Conservation (phyloP, 2,888 invertebrate species). For the Callinectes sapidus region DNA sequence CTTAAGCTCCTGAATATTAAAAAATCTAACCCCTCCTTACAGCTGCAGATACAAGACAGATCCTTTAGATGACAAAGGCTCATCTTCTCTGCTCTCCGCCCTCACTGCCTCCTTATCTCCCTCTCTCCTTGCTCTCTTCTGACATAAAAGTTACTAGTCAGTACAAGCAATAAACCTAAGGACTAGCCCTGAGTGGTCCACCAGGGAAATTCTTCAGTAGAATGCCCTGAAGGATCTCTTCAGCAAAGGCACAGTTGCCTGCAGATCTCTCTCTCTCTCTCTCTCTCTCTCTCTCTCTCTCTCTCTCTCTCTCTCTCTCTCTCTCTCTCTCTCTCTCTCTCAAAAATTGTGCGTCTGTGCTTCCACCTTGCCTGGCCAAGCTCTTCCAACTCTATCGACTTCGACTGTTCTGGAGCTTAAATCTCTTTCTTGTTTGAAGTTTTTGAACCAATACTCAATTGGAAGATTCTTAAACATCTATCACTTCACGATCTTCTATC, state of each 20-base stretch:
- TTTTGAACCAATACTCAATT: too few relatives aligned
- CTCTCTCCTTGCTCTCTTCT: not conserved
- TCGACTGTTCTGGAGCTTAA: too few relatives aligned
- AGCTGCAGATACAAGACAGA: not conserved
- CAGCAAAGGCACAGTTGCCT: slow-evolving; percentile 15
- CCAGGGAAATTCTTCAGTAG: not conserved
- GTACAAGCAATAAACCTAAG: slow-evolving; percentile 7
- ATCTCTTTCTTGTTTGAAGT: too few relatives aligned
- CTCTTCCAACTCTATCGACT: too few relatives aligned
- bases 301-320: slow-evolving; percentile 8
- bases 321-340: not conserved
- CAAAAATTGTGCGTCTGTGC: too few relatives aligned
- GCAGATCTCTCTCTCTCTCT: not conserved
- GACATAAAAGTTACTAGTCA: not conserved
- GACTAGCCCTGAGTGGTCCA: not conserved
- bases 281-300: not conserved
- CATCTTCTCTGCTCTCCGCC: not conserved
- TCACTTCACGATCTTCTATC: too few relatives aligned
- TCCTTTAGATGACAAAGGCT: not conserved
- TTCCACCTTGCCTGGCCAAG: too few relatives aligned
- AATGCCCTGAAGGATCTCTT: not conserved
- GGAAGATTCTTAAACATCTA: too few relatives aligned
- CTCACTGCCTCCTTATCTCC: not conserved
- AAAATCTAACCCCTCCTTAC: not conserved
- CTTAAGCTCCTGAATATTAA: not conserved